Evolutionary conservation across 2,888 invertebrate species (phyloP), one percentile per base, ranked within the genome.

Genomic region (Xanthia togata): DNA sequence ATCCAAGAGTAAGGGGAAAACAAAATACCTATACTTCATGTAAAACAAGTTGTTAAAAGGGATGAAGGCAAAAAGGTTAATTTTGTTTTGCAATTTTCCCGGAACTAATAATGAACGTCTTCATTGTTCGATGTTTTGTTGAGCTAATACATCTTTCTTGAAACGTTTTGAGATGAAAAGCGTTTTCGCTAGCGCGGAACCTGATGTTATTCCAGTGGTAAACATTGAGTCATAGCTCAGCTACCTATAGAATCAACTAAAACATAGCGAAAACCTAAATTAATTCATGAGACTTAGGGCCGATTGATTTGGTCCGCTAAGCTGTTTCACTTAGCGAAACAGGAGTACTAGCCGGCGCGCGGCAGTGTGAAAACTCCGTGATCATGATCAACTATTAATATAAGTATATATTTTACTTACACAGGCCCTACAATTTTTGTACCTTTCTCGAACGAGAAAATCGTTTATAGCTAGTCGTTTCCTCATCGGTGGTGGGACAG

Each of bases 41-140:
- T 63, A 23, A 59, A 84, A 70, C 53, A 81, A 84, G 69, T 70
- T 63, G 71, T 75, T 68, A 53, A 26, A 70, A 26, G 23, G 12
- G n/a, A 79, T 76, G 70, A 67, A 60, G 62, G 20, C 38, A 20
- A 47, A 31, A 44, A 64, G 44, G 41, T 71, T 31, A 68, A 50
- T 47, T 63, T 70, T 55, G 76, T 70, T 59, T 62, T 38, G 50
- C 12, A 62, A 72, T 80, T 31, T 75, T 57, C 62, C 60, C 12
- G 50, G 17, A 62, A 74, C 64, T 64, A 64, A 62, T 62, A 62
- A 69, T 50, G 26, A 70, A 47, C 26, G 55, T 26, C 38, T 70
- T 47, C 59, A 76, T 79, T 76, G 64, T 79, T 57, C 17, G 8
- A 26, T 44, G 44, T 47, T 47, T 68, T 60, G 53, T 60, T 70